Conservation (phyloP, 2,797 vertebrate species). For the Macropus fuliginosus region DNA sequence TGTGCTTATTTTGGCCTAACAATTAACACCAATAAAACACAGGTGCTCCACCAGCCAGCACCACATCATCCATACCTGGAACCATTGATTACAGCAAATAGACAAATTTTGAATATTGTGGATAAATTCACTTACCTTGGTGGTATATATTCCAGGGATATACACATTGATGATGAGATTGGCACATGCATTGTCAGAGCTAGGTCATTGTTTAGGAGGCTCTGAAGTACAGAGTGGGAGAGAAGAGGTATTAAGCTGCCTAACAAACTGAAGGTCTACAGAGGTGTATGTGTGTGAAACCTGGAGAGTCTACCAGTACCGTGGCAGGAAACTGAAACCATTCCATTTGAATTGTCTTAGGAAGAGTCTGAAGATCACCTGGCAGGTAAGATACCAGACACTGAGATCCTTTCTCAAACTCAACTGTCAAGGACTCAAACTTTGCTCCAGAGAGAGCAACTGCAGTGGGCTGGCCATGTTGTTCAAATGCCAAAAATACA, state of each 20-base stretch:
- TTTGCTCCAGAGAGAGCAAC: background rate
- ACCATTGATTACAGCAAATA: background rate
- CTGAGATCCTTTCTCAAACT: background rate
- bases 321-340: background rate
- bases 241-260: background rate
- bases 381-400: background rate
- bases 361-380: background rate
- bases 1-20: background rate
- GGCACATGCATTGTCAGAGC: background rate
- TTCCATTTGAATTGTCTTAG: background rate
- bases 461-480: background rate
- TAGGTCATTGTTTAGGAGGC: background rate
- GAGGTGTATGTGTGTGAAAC: background rate
- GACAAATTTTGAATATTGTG: background rate
- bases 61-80: background rate
- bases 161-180: background rate
- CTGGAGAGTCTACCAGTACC: background rate
- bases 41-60: background rate
- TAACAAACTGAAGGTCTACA: background rate
- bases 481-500: background rate
- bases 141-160: background rate
- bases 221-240: background rate
- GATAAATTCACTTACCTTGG: background rate
- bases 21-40: background rate
- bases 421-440: background rate